A percentile compares a stretch with the other conserved stretches of the same genome.
Evolutionary conservation across 2,797 vertebrate species (phyloP).

Genomic region (Manis javanica): DNA sequence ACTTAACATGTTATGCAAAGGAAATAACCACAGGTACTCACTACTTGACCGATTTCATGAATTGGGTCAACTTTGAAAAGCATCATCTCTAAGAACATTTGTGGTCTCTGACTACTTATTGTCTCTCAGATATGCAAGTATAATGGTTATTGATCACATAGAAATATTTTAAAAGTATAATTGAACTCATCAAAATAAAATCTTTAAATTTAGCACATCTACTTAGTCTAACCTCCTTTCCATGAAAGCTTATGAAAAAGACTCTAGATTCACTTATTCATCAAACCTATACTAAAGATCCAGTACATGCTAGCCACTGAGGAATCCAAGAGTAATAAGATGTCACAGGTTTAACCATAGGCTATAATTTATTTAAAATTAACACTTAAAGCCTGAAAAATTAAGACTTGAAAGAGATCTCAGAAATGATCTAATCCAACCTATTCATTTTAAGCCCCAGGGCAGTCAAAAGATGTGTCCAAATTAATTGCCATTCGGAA

Average conservation of each 20-base stretch:
- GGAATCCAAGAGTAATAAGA: not conserved
- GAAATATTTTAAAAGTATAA: conserved; percentile 20
- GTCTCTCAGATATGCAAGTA: not conserved
- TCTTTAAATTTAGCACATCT: not conserved
- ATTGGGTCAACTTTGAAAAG: not conserved
- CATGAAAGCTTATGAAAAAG: not conserved
- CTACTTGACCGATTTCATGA: not conserved
- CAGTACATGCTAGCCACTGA: not conserved
- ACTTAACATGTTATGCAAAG: not conserved
- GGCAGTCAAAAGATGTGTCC: not conserved
- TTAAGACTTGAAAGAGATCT: not conserved
- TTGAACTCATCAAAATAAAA: conserved; percentile 6
- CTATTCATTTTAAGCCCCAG: not conserved
- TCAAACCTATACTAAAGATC: not conserved
- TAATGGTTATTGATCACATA: not conserved
- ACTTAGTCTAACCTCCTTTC: not conserved
- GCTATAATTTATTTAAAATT: conserved; percentile 10
- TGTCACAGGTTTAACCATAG: not conserved
- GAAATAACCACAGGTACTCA: not conserved
- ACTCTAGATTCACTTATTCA: not conserved
- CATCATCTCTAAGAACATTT: not conserved
- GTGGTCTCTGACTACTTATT: not conserved
- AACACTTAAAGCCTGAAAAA: conserved; percentile 35
- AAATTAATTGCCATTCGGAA: not conserved
- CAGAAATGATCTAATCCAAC: not conserved